Base-by-base conservation (phyloP, 2,888 invertebrate species). In the Dorcus hopei region DNA sequence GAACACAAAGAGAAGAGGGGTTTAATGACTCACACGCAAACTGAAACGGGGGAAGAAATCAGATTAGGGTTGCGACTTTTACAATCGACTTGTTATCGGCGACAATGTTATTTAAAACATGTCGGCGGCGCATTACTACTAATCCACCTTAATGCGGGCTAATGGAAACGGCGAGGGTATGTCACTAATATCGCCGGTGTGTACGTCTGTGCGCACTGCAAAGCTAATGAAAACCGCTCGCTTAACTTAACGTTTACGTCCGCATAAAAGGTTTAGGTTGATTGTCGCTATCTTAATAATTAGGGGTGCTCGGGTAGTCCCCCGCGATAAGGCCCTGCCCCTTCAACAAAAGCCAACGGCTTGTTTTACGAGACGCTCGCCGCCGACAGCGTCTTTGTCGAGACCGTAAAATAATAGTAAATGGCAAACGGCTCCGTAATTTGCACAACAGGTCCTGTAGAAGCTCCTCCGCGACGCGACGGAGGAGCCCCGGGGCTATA, bases 21-120 rank as follows among this genome's bases (percentile, higher is more conserved):
- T 74, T 74, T 77, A 78, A 78, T 77, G 77, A 78, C 75, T 78
- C 77, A 78, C 77, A 76, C 76, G 74, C 74, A 76, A 74, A 75
- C 73, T 71, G 70, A 75, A 75, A 77, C 26, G 26, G 77, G 77
- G 77, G 74, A 76, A 77, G 75, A 76, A 77, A 77, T 77, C 76
- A 74, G 78, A 78, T 78, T 78, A 78, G 76, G 76, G 77, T 74
- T 70, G 74, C 71, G 72, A 72, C 73, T 73, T 72, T 70, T 70
- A 70, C 70, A 70, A 71, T 67, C 67, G 67, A 69, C 69, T 68
- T 63, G 65, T 60, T 60, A 61, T 59, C 52, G 59, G 57, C 62
- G 54, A 56, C 58, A 53, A 56, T 59, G 59, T 59, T 59, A 59
- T 59, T 59, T 59, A 59, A 59, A 59, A 59, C 59, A 59, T 59